Evolutionary conservation across 2,113 vertebrate genomes (phyloP), one percentile per base, ranked within the genome.

Genomic region (Hemichromis elongatus): DNA sequence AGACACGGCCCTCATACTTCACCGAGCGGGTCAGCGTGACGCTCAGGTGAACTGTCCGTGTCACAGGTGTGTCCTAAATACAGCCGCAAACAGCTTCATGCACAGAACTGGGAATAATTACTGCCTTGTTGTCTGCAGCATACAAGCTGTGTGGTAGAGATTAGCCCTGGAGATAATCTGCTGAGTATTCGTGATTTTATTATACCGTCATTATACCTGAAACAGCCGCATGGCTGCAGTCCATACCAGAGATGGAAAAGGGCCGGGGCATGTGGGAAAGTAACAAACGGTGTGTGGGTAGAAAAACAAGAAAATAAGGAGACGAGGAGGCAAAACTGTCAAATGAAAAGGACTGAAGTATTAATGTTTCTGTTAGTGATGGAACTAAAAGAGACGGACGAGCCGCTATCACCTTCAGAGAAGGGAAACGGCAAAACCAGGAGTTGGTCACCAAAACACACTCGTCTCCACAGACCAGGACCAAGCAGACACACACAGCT

Each of bases 401-500:
- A 57, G 55, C 26, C 9, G 55, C 13, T 57, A 2, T 28, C 13
- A 28, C 13, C 24, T 16, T 57, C 9, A 30, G 1, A 30, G 7
- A 37, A 37, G 35, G 9, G 9, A 37, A 37, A 37, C 35, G 3
- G 9, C 35, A 37, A 10, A 37, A 37, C 35, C 35, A 37, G 35
- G 9, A 37, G 35, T 1, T 37, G 35, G 9, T 37, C 35, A 37
- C 35, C 9, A 37, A 37, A 37, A 37, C 35, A 37, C 35, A 37
- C 8, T 8, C 7, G 5, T 35, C 33, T 3, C 33, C 33, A 33
- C 33, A 7, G 6, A 33, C 1, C 30, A 7, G 5, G 6, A 5
- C 2, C 35, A 4, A 3, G 1, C 35, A 10, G 3, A 9, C 35
- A 2, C 9, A 37, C 35, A 37, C 35, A 4, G 14, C 9, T 1